Base-by-base conservation (phyloP, 2,888 invertebrate genomes). In the Tribolium freemani region DNA sequence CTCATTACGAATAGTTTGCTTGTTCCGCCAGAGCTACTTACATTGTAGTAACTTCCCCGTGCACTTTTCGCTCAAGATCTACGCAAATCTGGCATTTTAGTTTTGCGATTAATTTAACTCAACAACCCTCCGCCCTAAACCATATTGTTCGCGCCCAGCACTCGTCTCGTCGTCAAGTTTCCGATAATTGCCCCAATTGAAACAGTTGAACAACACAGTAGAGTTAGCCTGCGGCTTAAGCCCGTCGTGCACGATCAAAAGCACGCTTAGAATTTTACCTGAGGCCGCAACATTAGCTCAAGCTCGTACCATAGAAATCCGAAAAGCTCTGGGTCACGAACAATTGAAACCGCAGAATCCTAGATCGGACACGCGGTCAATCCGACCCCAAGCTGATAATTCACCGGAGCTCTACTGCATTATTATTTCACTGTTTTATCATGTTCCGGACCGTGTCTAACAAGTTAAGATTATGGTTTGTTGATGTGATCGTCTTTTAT, bases 291-390 rank as follows among this genome's bases (percentile, higher is more conserved):
- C n/a, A 21, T 46, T 58, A 46, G 58, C 45, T 46, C 58, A 57
- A 57, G 57, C 11, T 11, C 13, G n/a, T 11, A 8, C 48, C 11
- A 48, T 16, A 21, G 48, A 63, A 63, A 63, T 63, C 63, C 63
- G 51, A 46, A 63, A 63, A 51, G 63, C 63, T 63, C 44, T 51
- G 63, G 51, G 63, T 63, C 63, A 63, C 51, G 63, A 63, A 63
- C 63, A 63, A 63, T 63, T 63, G 63, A 63, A 63, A 63, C 63
- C 63, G 51, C 63, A 63, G 63, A 63, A 63, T 63, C 63, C 63
- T 51, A 63, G 50, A 51, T 63, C 63, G 63, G 63, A 63, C 63
- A 63, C 51, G 63, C 63, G 63, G 63, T 63, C 63, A 63, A 63
- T 63, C 63, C 63, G 8, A 21, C 30, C 20, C 13, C 5, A 11